Evolutionary conservation across 1,140 invertebrate genomes (phyloP).

Genomic region (Cotesia typhae): DNA sequence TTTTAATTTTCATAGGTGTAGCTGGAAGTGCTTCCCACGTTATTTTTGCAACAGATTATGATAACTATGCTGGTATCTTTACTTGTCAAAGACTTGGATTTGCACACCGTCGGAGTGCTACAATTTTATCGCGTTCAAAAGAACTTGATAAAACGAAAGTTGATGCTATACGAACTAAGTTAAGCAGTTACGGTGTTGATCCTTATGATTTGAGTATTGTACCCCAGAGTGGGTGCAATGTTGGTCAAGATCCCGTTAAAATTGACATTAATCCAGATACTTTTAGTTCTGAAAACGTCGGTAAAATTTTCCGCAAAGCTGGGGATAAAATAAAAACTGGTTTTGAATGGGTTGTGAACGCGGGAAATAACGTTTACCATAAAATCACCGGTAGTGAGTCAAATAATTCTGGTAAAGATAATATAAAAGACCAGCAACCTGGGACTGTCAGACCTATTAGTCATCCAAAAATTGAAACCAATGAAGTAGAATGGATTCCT

Average conservation of each 20-base stretch:
- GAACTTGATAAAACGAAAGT: conserved; percentile 74
- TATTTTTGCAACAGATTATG: conserved; percentile 79
- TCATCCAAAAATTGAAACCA: conserved; percentile 51
- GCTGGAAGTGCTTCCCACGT: conserved; percentile 79
- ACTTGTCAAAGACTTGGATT: conserved; percentile 81
- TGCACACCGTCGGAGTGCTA: conserved; percentile 78
- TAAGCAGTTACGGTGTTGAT: conserved; percentile 73
- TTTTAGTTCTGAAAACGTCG: conserved; percentile 77
- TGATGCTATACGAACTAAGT: conserved; percentile 73
- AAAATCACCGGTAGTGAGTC: conserved; percentile 54
- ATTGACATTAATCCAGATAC: conserved; percentile 80
- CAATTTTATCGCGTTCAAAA: conserved; percentile 77
- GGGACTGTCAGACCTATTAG: conserved; percentile 1
- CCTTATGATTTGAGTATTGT: conserved; percentile 80
- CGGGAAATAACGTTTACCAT: conserved; percentile 69
- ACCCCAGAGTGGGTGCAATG: conserved; percentile 73
- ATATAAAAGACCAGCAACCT: conserved; percentile 38
- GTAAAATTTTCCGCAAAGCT: conserved; percentile 74
- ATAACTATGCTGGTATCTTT: conserved; percentile 78
- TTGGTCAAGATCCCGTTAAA: conserved; percentile 70
- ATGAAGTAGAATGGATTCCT: conserved; percentile 64
- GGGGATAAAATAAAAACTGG: conserved; percentile 76
- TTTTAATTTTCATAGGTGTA: conserved; percentile 68
- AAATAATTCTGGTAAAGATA: conserved; percentile 43
- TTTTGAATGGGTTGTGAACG: conserved; percentile 67